These are phyloP conservation scores for Drosophila trichaetosa DNA, from an alignment of 2,888 invertebrate genomes.

Conservation along the genomic window DNA sequence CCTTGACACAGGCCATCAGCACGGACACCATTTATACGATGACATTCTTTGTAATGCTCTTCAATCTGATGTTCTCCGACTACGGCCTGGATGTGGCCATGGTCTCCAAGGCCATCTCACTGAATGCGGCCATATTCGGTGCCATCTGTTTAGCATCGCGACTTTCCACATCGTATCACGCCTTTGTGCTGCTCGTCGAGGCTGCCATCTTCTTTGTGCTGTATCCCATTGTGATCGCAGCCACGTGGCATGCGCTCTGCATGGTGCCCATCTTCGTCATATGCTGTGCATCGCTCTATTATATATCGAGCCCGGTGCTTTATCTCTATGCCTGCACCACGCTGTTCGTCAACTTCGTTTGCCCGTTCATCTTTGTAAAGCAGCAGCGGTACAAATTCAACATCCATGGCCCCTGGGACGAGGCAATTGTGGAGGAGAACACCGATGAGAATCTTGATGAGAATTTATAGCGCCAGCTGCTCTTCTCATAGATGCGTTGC, in stretches of 20 bases:
- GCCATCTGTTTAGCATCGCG: slow-evolving; percentile 97
- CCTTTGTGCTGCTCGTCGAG: slow-evolving; percentile 95
- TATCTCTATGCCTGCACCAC: slow-evolving; percentile 88
- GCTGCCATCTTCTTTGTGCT: slow-evolving; percentile 95
- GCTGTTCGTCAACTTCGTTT: slow-evolving; percentile 89
- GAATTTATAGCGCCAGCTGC: slow-evolving; percentile 79
- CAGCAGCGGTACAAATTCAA: slow-evolving; percentile 94
- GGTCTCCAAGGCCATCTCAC: slow-evolving; percentile 95
- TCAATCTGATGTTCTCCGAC: slow-evolving; percentile 96
- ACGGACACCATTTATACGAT: slow-evolving; percentile 99
- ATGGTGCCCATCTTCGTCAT: slow-evolving; percentile 86
- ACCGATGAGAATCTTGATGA: slow-evolving; percentile 74
- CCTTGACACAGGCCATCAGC: slow-evolving; percentile 97
- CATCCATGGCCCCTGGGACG: slow-evolving; percentile 99
- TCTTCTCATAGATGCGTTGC: slow-evolving; percentile 70
- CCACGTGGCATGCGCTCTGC: slow-evolving; percentile 87
- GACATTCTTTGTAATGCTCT: slow-evolving; percentile 93
- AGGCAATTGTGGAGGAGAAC: slow-evolving; percentile 91
- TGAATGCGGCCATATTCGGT: slow-evolving; percentile 97
- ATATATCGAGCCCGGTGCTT: slow-evolving; percentile 87
- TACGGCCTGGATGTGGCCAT: slow-evolving; percentile 94
- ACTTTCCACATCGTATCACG: slow-evolving; percentile 93
- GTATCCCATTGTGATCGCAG: slow-evolving; percentile 91
- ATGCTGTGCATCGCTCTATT: slow-evolving; percentile 86
- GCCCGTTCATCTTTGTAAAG: slow-evolving; percentile 90